phyloP scores from a whole-genome alignment of 2,113 vertebrate species.

The Polypterus senegalus region DNA sequence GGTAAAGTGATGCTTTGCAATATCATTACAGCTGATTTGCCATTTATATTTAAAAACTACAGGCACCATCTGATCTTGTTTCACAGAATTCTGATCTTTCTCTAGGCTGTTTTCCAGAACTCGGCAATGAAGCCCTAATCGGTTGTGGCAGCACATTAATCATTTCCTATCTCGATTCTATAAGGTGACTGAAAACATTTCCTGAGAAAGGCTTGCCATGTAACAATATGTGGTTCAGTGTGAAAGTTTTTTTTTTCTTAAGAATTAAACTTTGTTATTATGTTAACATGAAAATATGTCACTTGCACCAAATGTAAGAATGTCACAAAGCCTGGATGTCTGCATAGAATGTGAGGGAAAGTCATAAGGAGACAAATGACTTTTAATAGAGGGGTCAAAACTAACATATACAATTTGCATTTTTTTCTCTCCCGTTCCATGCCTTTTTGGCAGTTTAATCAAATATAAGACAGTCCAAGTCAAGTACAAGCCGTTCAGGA shows the following conservation, averaged over 20 bases:
- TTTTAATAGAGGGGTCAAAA: too few species aligned
- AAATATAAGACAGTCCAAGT: too few species aligned
- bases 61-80: slow-evolving; percentile 8
- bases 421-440: too few species aligned
- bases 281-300: too few species aligned
- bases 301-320: too few species aligned
- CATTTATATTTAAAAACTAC: neutral
- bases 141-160: slow-evolving; percentile 53
- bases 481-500: too few species aligned
- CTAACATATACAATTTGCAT: too few species aligned
- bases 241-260: slow-evolving; percentile 7
- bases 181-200: slow-evolving; percentile 28
- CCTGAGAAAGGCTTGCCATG: neutral
- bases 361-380: too few species aligned
- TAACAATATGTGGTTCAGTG: slow-evolving; percentile 4
- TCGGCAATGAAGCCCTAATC: slow-evolving; percentile 40
- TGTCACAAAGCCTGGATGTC: too few species aligned
- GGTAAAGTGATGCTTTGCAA: neutral
- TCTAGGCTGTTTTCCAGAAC: slow-evolving; percentile 36
- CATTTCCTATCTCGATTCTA: slow-evolving; percentile 40
- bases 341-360: too few species aligned
- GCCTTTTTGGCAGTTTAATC: too few species aligned
- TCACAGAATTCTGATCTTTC: slow-evolving; percentile 12
- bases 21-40: neutral
- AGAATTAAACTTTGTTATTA: too few species aligned